Evolutionary conservation across 2,888 invertebrate species (phyloP).

Genomic region (Drosophila aldrichi): DNA sequence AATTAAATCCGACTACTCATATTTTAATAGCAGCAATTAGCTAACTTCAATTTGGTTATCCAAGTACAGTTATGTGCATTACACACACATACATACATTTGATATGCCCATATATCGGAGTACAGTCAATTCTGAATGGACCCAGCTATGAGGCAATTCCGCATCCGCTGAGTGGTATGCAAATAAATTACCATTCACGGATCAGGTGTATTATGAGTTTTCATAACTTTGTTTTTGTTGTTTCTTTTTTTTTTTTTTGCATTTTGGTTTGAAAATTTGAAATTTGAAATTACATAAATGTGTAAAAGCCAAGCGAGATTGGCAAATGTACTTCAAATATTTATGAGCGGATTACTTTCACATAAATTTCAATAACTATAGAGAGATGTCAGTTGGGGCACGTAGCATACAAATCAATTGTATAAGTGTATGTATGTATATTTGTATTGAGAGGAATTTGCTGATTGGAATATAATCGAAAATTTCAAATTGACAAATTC

Average conservation of each 20-base stretch:
- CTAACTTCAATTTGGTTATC: slow-evolving; percentile 5
- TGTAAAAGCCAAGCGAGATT: not conserved
- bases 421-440: not conserved
- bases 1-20: not conserved
- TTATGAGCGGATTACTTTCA: slow-evolving; percentile 3
- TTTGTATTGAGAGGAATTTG: not conserved
- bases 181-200: slow-evolving; percentile 31
- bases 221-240: not conserved
- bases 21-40: not conserved
- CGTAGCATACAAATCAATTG: not conserved
- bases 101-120: not conserved
- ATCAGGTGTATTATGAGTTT: slow-evolving; percentile 13
- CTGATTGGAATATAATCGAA: slow-evolving; percentile 9
- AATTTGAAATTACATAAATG: slow-evolving; percentile 8
- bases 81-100: not conserved
- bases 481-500: slow-evolving; percentile 5
- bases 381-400: not conserved
- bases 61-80: slow-evolving; percentile 6
- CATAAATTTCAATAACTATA: slow-evolving; percentile 3
- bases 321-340: slow-evolving; percentile 9
- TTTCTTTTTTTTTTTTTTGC: no score
- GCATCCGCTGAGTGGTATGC: slow-evolving; percentile 36
- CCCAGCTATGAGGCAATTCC: slow-evolving; percentile 25
- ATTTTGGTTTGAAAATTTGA: not conserved
- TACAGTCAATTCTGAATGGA: slow-evolving; percentile 21